phyloP scores from a whole-genome alignment of 2,797 vertebrate genomes.

The Pangasius macronema region DNA sequence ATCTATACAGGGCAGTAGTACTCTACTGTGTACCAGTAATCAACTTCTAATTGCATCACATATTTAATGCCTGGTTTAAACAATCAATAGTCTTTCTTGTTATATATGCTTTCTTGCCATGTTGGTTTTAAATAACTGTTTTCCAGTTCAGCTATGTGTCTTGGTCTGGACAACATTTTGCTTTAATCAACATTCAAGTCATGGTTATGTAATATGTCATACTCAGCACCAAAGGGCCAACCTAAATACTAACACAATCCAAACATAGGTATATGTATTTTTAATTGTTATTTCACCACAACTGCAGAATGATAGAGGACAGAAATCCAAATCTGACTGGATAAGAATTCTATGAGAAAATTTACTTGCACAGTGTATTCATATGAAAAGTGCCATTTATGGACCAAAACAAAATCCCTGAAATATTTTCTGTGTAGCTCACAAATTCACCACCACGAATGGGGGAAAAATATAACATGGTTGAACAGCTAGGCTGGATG shows the following conservation, averaged over 20 bases:
- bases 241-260: background rate
- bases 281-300: background rate
- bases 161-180: background rate
- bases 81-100: background rate
- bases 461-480: conserved; percentile 40
- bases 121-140: background rate
- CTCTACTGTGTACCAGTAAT: background rate
- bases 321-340: background rate
- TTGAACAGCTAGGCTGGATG: conserved; percentile 32
- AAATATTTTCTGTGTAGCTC: background rate
- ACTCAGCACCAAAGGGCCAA: background rate
- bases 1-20: background rate
- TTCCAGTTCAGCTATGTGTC: background rate
- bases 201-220: background rate
- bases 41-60: background rate
- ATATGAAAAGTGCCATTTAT: background rate
- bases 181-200: background rate
- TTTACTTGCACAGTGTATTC: background rate
- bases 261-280: too few species aligned
- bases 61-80: background rate
- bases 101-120: background rate
- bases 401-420: background rate
- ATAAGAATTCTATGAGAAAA: background rate
- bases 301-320: background rate
- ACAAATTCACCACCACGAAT: background rate